Percentiles rank a stretch among this genome's conserved stretches.
These are phyloP conservation scores for Leptosomus discolor DNA, from an alignment of 2,113 vertebrate genomes.

Conservation along the genomic window DNA sequence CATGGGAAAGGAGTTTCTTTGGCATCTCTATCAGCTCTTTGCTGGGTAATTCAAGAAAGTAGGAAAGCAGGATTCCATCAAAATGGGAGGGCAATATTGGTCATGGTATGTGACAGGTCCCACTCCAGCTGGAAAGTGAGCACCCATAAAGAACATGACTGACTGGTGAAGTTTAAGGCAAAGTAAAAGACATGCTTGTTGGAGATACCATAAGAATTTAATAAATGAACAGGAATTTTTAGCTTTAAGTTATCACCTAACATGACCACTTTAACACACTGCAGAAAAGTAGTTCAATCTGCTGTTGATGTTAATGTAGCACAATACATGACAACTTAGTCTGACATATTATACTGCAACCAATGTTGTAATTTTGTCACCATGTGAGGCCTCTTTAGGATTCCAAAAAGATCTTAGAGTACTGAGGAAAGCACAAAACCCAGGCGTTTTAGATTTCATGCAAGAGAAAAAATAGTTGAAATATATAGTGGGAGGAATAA, in stretches of 20 bases:
- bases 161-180: neutral
- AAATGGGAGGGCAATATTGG: neutral
- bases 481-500: neutral
- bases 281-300: neutral
- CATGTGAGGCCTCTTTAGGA: neutral
- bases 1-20: neutral
- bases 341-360: neutral
- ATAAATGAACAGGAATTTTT: neutral
- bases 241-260: neutral
- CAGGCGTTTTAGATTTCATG: neutral
- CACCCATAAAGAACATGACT: neutral
- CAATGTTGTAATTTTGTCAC: neutral
- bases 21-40: neutral
- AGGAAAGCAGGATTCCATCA: neutral
- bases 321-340: neutral
- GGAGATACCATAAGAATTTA: neutral
- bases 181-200: neutral
- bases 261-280: neutral
- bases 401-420: neutral
- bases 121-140: neutral
- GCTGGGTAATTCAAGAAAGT: neutral
- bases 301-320: neutral
- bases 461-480: neutral
- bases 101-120: neutral
- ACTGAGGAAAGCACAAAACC: accelerated